Percentiles rank a stretch among this genome's conserved stretches.
phyloP scores from a whole-genome alignment of 2,888 invertebrate species.

The Ophion obscuratus region DNA sequence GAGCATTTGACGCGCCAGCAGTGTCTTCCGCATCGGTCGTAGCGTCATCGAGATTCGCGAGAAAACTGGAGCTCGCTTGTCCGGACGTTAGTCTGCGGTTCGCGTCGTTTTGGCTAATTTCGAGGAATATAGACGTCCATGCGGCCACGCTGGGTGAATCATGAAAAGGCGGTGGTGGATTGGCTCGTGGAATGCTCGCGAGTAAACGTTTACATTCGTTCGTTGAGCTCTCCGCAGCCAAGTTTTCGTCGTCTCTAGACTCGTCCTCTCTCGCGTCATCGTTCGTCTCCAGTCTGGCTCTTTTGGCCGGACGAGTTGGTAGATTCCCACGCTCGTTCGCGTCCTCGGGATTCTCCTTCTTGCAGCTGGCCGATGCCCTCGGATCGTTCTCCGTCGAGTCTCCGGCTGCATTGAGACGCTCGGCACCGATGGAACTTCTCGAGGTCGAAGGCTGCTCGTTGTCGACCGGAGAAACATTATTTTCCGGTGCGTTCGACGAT shows the following conservation, averaged over 20 bases:
- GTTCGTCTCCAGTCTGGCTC: slow-evolving; percentile 17
- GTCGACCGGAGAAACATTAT: not conserved
- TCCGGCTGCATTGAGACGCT: not conserved
- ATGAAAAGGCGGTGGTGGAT: slow-evolving; percentile 5
- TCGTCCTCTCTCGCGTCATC: not conserved
- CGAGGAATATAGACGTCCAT: slow-evolving; percentile 52
- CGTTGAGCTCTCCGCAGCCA: not conserved
- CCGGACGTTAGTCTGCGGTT: not conserved
- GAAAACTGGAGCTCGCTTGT: not conserved
- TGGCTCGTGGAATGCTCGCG: slow-evolving; percentile 54
- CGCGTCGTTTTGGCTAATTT: not conserved
- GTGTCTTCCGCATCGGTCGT: slow-evolving; percentile 3
- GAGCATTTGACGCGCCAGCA: not conserved
- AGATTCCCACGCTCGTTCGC: slow-evolving; percentile 59
- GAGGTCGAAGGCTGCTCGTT: slow-evolving; percentile 51
- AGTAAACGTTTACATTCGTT: slow-evolving; percentile 10
- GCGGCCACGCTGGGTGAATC: slow-evolving; percentile 72
- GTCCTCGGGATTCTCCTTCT: slow-evolving; percentile 72
- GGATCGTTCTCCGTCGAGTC: slow-evolving; percentile 72
- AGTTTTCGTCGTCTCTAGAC: not conserved
- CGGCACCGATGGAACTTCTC: not conserved
- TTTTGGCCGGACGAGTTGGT: slow-evolving; percentile 11
- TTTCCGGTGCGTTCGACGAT: not conserved
- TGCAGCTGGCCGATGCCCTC: slow-evolving; percentile 74
- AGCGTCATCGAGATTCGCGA: not conserved